phyloP scores from a whole-genome alignment of 2,888 invertebrate genomes.

The Microctonus hyperodae region DNA sequence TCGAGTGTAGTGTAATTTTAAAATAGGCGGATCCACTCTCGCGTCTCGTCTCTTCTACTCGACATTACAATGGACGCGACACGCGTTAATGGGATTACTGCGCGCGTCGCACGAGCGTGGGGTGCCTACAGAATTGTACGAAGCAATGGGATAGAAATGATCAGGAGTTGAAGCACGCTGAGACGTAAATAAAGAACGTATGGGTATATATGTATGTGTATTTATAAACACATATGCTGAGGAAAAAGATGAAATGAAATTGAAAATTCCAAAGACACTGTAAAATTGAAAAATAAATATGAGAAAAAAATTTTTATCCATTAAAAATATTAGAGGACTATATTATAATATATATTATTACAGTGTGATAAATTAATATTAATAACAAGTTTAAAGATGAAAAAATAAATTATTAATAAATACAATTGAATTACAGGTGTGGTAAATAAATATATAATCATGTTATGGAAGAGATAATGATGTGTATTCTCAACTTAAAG shows the following conservation, averaged over 20 bases:
- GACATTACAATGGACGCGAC: conserved; percentile 49
- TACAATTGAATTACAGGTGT: background rate
- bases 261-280: background rate
- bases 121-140: conserved; percentile 30
- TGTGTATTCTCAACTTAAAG: background rate
- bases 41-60: conserved; percentile 37
- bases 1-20: background rate
- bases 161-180: conserved; percentile 37
- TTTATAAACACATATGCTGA: background rate
- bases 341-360: no score
- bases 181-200: conserved; percentile 12
- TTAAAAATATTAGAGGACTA: background rate
- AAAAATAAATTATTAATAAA: background rate
- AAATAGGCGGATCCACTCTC: conserved; percentile 33
- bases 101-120: conserved; percentile 22
- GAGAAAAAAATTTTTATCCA: background rate
- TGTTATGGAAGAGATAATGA: background rate
- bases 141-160: conserved; percentile 31
- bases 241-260: background rate
- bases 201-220: conserved; percentile 7
- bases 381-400: no score
- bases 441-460: background rate
- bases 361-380: background rate
- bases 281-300: background rate
- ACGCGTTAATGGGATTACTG: conserved; percentile 57